Conservation (phyloP, 2,888 invertebrate species). For the Rhynchonema sp. region DNA sequence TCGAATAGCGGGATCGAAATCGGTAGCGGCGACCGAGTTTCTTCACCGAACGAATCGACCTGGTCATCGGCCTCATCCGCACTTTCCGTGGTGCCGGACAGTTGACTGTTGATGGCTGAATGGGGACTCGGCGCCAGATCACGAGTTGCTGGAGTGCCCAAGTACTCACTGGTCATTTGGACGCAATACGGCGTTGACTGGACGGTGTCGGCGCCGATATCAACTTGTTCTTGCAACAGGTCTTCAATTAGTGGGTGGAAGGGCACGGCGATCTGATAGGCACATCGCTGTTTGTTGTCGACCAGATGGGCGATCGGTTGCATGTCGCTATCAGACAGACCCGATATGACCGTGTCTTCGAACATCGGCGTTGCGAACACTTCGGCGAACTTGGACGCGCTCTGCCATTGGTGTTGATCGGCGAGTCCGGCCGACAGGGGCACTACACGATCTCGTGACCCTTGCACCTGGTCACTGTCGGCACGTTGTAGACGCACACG, state of each 20-base stretch:
- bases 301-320: not conserved
- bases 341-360: not conserved
- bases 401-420: too few relatives aligned
- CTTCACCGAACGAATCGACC: not conserved
- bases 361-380: not conserved
- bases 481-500: too few relatives aligned
- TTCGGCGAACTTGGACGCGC: not conserved
- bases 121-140: too few relatives aligned
- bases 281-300: not conserved
- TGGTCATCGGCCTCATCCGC: not conserved
- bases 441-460: not conserved
- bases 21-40: not conserved
- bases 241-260: not conserved
- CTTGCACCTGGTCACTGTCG: too few relatives aligned
- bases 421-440: too few relatives aligned
- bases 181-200: too few relatives aligned
- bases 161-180: too few relatives aligned
- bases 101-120: not conserved
- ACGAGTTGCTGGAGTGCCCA: too few relatives aligned
- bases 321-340: not conserved
- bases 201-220: too few relatives aligned
- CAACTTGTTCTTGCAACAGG: not conserved
- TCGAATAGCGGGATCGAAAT: too few relatives aligned
- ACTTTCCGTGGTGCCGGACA: not conserved
- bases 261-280: not conserved